Evolutionary conservation across 2,888 invertebrate species (phyloP), one percentile per base, ranked within the genome.

Genomic region (Troglohyphantes excavatus): DNA sequence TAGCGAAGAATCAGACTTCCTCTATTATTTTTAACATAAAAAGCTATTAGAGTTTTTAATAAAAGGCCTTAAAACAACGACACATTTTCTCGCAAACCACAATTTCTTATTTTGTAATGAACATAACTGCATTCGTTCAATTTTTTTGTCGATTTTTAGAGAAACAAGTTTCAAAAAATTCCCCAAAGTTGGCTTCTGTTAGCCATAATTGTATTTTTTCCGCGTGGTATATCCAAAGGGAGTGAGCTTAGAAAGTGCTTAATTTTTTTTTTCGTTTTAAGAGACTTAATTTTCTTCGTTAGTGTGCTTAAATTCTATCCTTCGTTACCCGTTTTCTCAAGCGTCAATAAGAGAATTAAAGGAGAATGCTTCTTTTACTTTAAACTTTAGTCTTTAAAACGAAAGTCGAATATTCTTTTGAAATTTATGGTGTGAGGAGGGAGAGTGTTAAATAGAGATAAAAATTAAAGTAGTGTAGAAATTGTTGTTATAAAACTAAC

Each of bases 281-380:
- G 13, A n/a, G 21, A 19, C 43, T 73, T 73, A 73, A 83, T 63
- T 83, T 83, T 53, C 63, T 63, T 63, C 13, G 43, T 72, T 73
- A 72, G 61, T 63, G 21, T 21, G n/a, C 73, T 83, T 83, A 46
- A 83, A 73, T 27, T 73, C 21, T 46, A 46, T 61, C 23, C 27
- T 73, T 73, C 65, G 46, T 73, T 83, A 63, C 26, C 83, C 61
- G 63, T 19, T 27, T 63, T 29, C 21, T 39, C 43, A 73, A 21
- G 72, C 83, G 65, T 29, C 26, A 63, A 63, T 83, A 73, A 83
- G 73, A 27, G 65, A 65, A 72, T 83, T 70, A 21, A n/a, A 9
- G 46, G 6, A 46, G 43, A 46, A 26, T 46, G 23, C 23, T 72
- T n/a, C 3, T n/a, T 46, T 46, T 46, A 17, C 17, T 46, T 13